Percentiles rank a stretch among this genome's conserved stretches.
Evolutionary conservation across 2,797 vertebrate species (phyloP).

Genomic region (Sternotherus odoratus): DNA sequence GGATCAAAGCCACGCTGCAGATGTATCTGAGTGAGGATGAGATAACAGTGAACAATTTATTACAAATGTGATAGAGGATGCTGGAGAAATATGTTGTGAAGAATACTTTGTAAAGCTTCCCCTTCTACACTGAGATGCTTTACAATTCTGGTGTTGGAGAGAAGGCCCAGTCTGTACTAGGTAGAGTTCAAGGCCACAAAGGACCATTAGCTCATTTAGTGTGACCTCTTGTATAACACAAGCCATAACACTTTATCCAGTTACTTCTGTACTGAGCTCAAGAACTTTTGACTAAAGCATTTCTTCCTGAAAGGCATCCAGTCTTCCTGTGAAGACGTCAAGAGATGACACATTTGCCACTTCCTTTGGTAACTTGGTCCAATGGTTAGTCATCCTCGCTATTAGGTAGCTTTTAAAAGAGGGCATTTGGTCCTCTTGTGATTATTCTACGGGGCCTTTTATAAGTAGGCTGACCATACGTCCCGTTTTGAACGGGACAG

Average conservation of each 20-base stretch:
- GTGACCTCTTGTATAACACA: background rate
- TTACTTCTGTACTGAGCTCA: background rate
- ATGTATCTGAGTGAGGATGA: fast-evolving
- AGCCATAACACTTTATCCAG: background rate
- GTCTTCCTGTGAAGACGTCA: background rate
- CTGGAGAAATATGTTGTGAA: fast-evolving
- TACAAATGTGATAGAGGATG: background rate
- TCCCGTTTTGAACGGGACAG: too few relatives aligned
- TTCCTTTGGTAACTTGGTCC: background rate
- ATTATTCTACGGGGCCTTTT: background rate
- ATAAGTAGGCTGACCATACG: too few relatives aligned
- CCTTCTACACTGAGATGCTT: fast-evolving
- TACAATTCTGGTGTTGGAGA: background rate
- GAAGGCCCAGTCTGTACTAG: background rate
- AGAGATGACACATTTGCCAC: background rate
- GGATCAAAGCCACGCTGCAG: background rate
- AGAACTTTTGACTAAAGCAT: background rate
- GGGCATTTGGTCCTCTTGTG: background rate
- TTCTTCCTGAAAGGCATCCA: background rate
- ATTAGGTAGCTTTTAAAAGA: background rate
- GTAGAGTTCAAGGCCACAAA: background rate
- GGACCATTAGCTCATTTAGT: background rate
- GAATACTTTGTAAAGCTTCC: background rate
- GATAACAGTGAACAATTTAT: background rate
- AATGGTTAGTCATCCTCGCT: background rate